phyloP scores from a whole-genome alignment of 2,888 invertebrate genomes.

The Crematogaster levior region DNA sequence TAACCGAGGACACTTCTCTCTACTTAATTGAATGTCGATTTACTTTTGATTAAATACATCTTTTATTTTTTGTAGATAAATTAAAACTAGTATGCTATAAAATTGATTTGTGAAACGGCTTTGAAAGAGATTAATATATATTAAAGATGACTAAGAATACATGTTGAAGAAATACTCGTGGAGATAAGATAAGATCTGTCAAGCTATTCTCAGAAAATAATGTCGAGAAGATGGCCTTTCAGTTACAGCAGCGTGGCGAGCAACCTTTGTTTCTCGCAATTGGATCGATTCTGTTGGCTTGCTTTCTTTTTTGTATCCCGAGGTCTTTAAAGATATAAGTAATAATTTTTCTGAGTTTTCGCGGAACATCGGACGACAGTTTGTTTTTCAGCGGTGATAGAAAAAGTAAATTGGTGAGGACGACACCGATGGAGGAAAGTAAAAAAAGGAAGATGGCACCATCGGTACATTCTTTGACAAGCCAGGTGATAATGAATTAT shows the following conservation, averaged over 20 bases:
- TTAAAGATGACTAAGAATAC: conserved; percentile 26
- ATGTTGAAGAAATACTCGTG: conserved; percentile 9
- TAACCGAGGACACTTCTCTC: too few species aligned
- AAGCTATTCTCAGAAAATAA: conserved; percentile 58
- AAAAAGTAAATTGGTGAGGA: conserved; percentile 55
- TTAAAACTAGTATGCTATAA: neutral
- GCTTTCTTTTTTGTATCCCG: conserved; percentile 1
- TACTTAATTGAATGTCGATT: neutral
- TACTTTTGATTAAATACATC: neutral
- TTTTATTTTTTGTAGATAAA: neutral
- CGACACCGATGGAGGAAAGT: conserved; percentile 62
- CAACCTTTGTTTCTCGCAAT: conserved; percentile 61
- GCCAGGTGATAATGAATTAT: conserved; percentile 83
- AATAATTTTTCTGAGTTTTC: conserved; percentile 59
- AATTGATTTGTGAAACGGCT: conserved; percentile 20
- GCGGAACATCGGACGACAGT: neutral
- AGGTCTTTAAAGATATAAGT: conserved; percentile 21
- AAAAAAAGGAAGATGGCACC: conserved; percentile 63
- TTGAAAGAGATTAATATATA: neutral
- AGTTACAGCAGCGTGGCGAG: conserved; percentile 54
- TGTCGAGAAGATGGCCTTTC: conserved; percentile 60
- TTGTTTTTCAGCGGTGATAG: neutral
- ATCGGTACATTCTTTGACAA: conserved; percentile 81
- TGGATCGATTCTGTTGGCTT: conserved; percentile 46
- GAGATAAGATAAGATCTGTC: conserved; percentile 39